Evolutionary conservation across 2,113 vertebrate species (phyloP), one percentile per base, ranked within the genome.

Genomic region (Nerophis lumbriciformis): DNA sequence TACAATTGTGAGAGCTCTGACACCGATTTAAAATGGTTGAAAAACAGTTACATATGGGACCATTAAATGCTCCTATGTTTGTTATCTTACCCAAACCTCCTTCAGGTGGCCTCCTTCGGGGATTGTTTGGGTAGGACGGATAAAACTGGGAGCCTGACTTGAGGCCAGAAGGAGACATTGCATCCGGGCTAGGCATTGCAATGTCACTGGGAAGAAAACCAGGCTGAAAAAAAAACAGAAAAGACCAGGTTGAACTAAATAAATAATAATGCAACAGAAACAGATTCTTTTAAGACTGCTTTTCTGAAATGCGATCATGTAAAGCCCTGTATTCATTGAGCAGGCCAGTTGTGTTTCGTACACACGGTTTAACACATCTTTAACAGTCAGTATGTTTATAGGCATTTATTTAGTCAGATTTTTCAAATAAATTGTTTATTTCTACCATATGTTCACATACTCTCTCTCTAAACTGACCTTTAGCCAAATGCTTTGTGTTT

Each of bases 91-190:
- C 96, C 69, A 98, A 88, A 80, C 70, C 81, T 77, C 91, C 85
- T 10, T 99, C 96, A 4, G 94, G 92, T 3, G 94, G 92, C 84
- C 97, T 93, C 82, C 96, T 91, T 66, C 95, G 91, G 72, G 94
- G 88, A 74, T 96, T 97, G 87, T 89, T 90, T 55, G 94, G 78
- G 75, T 94, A 99, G 3, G 94, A 88, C 11, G 85, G 81, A 78
- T 95, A 99, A 88, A 93, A 98, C 80, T 96, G 95, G 48, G 95
- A 90, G 50, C 88, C 84, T 2, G 93, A 90, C 83, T 99, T 99
- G 47, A 92, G 72, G 44, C 92, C 94, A 0, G 94, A 93, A 47
- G 97, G 97, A 39, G 97, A 98, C 71, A 98, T 92, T 0, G 96
- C 90, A 86, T 94, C 93, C 0, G 95, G 92, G 59, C 92, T 95